Evolutionary conservation across 2,797 vertebrate genomes (phyloP), one percentile per base, ranked within the genome.

Genomic region (Sternotherus odoratus): DNA sequence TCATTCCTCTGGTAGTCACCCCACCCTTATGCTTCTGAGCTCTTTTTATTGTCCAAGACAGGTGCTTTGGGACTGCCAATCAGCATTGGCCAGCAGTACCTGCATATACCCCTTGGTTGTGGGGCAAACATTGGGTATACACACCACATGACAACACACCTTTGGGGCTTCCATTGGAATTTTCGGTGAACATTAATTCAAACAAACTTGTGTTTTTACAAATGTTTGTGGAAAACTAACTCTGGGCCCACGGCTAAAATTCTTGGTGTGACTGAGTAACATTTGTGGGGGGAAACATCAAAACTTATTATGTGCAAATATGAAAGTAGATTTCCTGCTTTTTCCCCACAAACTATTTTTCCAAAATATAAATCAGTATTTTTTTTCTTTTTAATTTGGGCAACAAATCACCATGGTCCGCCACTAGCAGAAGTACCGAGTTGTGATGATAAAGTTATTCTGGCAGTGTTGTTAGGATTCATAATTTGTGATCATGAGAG

Each of bases 11-110:
- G n/a, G 9, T n/a, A 66, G 9, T 17, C 17, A 36, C 17, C 17
- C 17, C 2, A 10, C 1, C 3, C 9, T 17, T 10, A 19, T 39
- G 17, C 5, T 39, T 12, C 36, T 5, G 10, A 39, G 36, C 5
- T 69, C n/a, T 36, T 39, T 60, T 39, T 24, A 69, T 36, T 69
- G n/a, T 69, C 63, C 63, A 19, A 53, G 9, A 53, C 23, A 69
- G 17, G 21, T 39, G 10, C n/a, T 39, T 36, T 21, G 9, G 23
- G 10, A 5, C n/a, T 69, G n/a, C n/a, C 9, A 69, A 6, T 36
- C 21, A 69, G 63, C 63, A 69, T 2, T 69, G 63, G 9, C n/a
- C n/a, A 39, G n/a, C 19, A 69, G 21, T 24, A 36, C 63, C 9
- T 66, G n/a, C 9, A 36, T 36, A 36, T 23, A 36, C 17, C n/a